These are phyloP conservation scores for Setipinna tenuifilis DNA, from an alignment of 2,797 vertebrate species.

Conservation along the genomic window DNA sequence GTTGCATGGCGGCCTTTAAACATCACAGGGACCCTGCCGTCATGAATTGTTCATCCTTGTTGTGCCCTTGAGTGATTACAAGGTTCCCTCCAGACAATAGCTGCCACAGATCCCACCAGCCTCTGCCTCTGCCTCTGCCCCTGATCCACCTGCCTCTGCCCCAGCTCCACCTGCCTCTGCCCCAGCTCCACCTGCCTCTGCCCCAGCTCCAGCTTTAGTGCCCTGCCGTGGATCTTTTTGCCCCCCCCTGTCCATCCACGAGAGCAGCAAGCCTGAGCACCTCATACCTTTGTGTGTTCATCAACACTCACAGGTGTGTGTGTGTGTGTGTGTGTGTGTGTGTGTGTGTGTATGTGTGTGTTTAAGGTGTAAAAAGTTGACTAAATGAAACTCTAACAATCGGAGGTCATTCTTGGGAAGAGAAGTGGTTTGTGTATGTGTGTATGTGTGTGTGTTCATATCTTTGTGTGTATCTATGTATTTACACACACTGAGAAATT, in stretches of 20 bases:
- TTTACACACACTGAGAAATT: not conserved
- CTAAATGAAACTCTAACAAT: not conserved
- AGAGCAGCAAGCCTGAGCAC: not conserved
- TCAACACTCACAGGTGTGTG: no score
- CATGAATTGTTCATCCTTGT: constrained; percentile 64
- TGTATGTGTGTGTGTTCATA: not conserved
- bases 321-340: not conserved
- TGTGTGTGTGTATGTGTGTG: no score
- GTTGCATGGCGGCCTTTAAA: constrained; percentile 67
- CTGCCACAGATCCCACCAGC: constrained; percentile 19
- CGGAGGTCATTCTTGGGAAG: not conserved
- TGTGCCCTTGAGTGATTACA: constrained; percentile 50
- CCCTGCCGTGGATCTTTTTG: no score
- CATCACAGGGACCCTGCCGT: constrained; percentile 58
- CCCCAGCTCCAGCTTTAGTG: not conserved
- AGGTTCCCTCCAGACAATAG: constrained; percentile 40
- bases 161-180: not conserved
- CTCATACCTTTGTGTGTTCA: no score
- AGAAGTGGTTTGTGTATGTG: not conserved
- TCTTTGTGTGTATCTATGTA: not conserved
- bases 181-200: not conserved
- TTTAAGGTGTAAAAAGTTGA: not conserved
- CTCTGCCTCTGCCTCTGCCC: no score
- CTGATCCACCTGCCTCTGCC: not conserved
- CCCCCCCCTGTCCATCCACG: not conserved